Percentiles rank a stretch among this genome's conserved stretches.
Conservation (phyloP, 2,113 vertebrate genomes). For the Cinclus cinclus region DNA sequence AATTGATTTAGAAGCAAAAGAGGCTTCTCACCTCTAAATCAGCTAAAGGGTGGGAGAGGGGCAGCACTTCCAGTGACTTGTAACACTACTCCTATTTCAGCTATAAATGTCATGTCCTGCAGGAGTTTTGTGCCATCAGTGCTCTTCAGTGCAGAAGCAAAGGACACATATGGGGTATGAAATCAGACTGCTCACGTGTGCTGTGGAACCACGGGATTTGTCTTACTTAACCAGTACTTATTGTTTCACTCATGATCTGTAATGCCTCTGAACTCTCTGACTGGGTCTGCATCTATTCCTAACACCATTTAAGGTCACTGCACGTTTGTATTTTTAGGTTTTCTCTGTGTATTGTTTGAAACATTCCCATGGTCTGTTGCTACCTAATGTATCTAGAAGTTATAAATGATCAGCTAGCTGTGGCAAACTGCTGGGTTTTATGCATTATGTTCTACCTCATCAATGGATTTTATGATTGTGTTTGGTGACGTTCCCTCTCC, state of each 20-base stretch:
- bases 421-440: background rate
- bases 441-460: background rate
- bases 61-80: background rate
- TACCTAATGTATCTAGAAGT: background rate
- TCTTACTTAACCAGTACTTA: background rate
- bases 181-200: background rate
- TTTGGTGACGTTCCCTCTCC: background rate
- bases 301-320: background rate
- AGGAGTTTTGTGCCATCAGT: background rate
- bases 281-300: background rate
- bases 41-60: background rate
- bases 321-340: background rate
- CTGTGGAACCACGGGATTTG: background rate
- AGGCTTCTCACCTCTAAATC: background rate
- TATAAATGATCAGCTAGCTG: background rate
- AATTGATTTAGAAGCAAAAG: background rate
- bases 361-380: background rate
- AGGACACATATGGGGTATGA: accelerated
- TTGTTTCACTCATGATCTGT: accelerated
- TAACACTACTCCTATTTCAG: background rate
- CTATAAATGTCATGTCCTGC: background rate
- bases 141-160: background rate
- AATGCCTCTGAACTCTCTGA: background rate
- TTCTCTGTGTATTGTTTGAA: background rate
- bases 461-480: background rate